Conservation (phyloP, 1,140 invertebrate species). For the Conus betulinus region DNA sequence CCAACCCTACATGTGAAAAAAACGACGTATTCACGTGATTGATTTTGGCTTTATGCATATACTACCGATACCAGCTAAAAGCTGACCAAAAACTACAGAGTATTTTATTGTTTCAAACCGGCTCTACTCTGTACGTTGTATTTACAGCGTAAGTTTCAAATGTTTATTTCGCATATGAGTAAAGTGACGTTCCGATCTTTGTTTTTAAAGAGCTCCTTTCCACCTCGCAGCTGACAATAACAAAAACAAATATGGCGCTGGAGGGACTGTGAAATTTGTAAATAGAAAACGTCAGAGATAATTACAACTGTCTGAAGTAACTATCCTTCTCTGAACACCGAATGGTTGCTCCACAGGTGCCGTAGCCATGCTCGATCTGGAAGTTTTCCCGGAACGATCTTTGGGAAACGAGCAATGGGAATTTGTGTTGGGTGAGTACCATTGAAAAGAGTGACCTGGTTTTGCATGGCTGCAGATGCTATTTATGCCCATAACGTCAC, state of each 20-base stretch:
- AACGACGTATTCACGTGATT: no score
- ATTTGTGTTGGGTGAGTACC: constrained; percentile 92
- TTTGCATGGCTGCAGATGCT: constrained; percentile 19
- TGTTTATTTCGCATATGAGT: neutral
- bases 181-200: constrained; percentile 9
- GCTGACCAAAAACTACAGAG: no score
- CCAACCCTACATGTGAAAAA: no score
- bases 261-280: constrained; percentile 35
- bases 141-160: neutral
- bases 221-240: constrained; percentile 23
- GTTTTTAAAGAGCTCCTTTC: neutral
- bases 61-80: no score
- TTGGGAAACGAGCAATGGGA: constrained; percentile 98
- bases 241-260: constrained; percentile 59
- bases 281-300: constrained; percentile 20
- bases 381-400: constrained; percentile 95
- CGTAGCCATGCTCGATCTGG: constrained; percentile 90
- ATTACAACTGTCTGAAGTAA: neutral
- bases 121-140: no score
- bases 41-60: no score
- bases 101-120: no score
- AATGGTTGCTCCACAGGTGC: constrained; percentile 19
- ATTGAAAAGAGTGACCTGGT: constrained; percentile 14
- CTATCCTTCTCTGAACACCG: constrained; percentile 10
- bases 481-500: constrained; percentile 56